Percentiles rank a stretch among this genome's conserved stretches.
phyloP scores from a whole-genome alignment of 2,797 vertebrate species.

The Benthosema pterotum region DNA sequence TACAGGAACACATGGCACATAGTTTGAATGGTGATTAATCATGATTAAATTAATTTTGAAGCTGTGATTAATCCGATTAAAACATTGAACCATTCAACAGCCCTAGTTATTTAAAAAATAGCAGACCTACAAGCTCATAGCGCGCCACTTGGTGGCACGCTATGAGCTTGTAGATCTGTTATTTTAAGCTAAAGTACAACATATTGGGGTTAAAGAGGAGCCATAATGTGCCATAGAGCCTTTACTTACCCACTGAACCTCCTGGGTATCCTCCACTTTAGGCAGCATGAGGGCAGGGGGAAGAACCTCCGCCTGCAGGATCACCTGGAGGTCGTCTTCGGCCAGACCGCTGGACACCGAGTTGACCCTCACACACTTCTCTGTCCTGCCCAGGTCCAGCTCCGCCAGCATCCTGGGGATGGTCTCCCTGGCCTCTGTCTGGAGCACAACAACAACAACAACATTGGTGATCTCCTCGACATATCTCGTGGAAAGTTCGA shows the following conservation, averaged over 20 bases:
- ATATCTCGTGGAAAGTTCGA: no score
- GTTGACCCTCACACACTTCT: constrained; percentile 95
- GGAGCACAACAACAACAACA: constrained; percentile 24
- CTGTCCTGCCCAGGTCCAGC: constrained; percentile 86
- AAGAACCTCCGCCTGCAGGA: constrained; percentile 85
- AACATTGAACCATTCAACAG: no score
- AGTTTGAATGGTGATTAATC: no score
- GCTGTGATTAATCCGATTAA: no score
- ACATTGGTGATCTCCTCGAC: no score
- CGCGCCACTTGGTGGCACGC: no score
- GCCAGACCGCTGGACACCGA: constrained; percentile 93
- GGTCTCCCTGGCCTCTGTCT: constrained; percentile 89
- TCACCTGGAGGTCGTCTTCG: constrained; percentile 86
- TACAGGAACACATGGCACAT: no score
- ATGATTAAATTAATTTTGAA: no score
- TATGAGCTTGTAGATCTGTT: no score
- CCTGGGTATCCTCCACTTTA: constrained; percentile 90
- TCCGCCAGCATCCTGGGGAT: constrained; percentile 85
- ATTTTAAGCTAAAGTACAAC: no score
- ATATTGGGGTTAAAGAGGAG: background rate
- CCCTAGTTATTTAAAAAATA: no score
- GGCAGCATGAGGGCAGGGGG: constrained; percentile 96
- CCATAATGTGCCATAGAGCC: background rate
- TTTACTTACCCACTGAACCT: constrained; percentile 91
- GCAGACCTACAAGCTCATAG: no score